Conservation (phyloP, 2,888 invertebrate genomes). For the Epinotia demarniana region DNA sequence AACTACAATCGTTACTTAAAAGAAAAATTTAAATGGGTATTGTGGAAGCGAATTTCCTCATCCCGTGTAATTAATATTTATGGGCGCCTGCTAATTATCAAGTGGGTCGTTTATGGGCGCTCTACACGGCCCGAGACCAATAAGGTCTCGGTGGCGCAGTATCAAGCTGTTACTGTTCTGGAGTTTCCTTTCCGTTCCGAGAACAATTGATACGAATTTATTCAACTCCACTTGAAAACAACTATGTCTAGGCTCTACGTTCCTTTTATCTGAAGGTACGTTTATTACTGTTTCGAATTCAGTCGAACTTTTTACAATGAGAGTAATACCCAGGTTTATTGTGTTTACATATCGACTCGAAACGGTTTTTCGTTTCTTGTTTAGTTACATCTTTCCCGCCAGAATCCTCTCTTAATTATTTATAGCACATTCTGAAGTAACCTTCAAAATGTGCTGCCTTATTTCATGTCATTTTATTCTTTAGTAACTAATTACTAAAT, state of each 20-base stretch:
- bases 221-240: conserved; percentile 64
- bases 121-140: conserved; percentile 46
- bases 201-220: conserved; percentile 74
- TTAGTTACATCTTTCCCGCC: background rate
- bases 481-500: background rate
- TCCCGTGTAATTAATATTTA: conserved; percentile 51
- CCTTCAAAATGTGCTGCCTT: no score
- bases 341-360: conserved; percentile 15
- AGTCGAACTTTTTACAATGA: conserved; percentile 62
- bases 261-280: conserved; percentile 58
- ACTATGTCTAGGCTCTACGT: conserved; percentile 57
- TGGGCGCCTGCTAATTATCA: conserved; percentile 51
- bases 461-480: background rate
- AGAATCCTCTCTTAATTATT: background rate
- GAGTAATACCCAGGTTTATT: conserved; percentile 49
- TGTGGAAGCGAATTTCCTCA: conserved; percentile 48
- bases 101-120: conserved; percentile 50
- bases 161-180: conserved; percentile 62
- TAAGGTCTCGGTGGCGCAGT: conserved; percentile 51
- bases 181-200: conserved; percentile 51
- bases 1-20: conserved; percentile 14
- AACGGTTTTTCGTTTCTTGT: conserved; percentile 7
- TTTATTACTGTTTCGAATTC: conserved; percentile 64
- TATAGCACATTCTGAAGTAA: background rate
- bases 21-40: conserved; percentile 41